A percentile compares a stretch with the other conserved stretches of the same genome.
Evolutionary conservation across 2,888 invertebrate species (phyloP).

Genomic region (Drosophila macrospina): DNA sequence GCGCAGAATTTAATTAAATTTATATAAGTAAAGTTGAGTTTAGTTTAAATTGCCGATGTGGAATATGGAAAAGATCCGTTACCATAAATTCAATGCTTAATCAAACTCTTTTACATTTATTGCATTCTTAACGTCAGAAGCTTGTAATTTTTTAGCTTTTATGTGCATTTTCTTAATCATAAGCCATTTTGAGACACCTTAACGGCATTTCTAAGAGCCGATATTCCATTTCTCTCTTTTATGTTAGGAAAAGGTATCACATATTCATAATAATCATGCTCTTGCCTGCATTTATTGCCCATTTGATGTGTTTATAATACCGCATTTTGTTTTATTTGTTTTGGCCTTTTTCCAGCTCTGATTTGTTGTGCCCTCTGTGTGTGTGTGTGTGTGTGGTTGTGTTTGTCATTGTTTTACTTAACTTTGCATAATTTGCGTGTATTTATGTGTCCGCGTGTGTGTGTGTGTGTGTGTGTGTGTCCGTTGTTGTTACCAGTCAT

Average conservation of each 20-base stretch:
- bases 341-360: conserved; percentile 7
- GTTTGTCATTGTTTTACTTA: conserved; percentile 49
- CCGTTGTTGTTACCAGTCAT: conserved; percentile 45
- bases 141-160: too few species aligned
- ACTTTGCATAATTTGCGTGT: conserved; percentile 57
- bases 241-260: conserved; percentile 1
- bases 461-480: conserved; percentile 6
- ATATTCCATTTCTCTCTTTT: neutral
- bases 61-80: too few species aligned
- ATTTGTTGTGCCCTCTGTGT: conserved; percentile 3
- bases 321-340: conserved; percentile 22
- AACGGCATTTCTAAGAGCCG: neutral
- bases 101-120: too few species aligned
- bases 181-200: neutral
- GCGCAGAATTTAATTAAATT: too few species aligned
- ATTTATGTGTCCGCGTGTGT: conserved; percentile 32
- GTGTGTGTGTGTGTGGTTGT: conserved; percentile 3
- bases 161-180: too few species aligned
- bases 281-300: conserved; percentile 19
- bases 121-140: too few species aligned
- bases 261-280: conserved; percentile 6
- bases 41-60: too few species aligned
- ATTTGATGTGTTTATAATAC: conserved; percentile 9
- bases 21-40: too few species aligned
- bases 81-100: too few species aligned